Conservation (phyloP, 92 coral and sea anemone species). For the Zoanthus gigantus region DNA sequence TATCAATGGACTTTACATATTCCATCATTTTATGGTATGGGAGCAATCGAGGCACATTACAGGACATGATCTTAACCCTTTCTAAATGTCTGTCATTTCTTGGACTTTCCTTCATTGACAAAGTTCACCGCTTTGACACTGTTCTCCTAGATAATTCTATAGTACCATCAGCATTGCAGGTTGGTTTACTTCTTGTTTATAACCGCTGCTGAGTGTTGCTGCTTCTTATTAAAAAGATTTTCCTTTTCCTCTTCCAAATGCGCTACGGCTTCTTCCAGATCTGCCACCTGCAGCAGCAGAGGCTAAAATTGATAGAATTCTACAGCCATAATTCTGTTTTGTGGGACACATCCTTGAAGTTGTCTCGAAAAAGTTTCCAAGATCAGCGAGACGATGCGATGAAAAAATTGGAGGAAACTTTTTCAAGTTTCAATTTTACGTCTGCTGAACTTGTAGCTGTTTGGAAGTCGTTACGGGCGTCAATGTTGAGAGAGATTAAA, state of each 20-base stretch:
- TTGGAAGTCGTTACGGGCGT: background rate
- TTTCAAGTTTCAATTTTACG: background rate
- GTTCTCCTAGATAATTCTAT: conserved; percentile 63
- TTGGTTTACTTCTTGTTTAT: conserved; percentile 59
- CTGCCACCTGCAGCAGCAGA: conserved; percentile 53
- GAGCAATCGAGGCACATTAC: conserved; percentile 75
- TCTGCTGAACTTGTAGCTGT: background rate
- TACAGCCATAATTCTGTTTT: background rate
- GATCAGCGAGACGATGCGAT: conserved; percentile 3
- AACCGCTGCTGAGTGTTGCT: conserved; percentile 66
- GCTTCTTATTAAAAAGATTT: conserved; percentile 49
- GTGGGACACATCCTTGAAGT: background rate
- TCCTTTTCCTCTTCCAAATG: conserved; percentile 55
- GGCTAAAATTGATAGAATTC: background rate
- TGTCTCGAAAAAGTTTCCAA: background rate
- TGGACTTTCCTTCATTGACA: conserved; percentile 59
- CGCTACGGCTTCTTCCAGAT: conserved; percentile 37
- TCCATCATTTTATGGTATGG: conserved; percentile 81
- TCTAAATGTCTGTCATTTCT: conserved; percentile 48
- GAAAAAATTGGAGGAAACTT: conserved; percentile 2
- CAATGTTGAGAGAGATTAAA: conserved; percentile 14
- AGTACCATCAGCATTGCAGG: conserved; percentile 64
- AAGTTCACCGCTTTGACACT: conserved; percentile 66
- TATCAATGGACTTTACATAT: conserved; percentile 72
- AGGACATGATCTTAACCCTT: conserved; percentile 76